Percentiles rank a stretch among this genome's conserved stretches.
Evolutionary conservation across 1,140 invertebrate genomes (phyloP).

Genomic region (Temnothorax curvispinosus): DNA sequence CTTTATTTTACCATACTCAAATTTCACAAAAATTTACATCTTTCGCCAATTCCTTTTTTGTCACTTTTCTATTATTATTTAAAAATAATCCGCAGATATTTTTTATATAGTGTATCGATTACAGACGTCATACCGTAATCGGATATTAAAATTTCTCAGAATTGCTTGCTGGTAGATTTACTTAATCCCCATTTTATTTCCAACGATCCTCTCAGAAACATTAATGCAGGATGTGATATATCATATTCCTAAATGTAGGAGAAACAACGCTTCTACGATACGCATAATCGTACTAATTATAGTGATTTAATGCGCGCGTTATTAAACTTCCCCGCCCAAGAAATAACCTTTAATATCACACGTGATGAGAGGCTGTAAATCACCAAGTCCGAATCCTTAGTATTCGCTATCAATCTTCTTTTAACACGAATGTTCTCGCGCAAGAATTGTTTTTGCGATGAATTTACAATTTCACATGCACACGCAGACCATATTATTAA

Average conservation of each 20-base stretch:
- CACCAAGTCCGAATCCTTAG: background rate
- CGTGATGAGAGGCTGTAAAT: background rate
- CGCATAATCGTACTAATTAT: constrained; percentile 46
- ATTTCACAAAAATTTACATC: background rate
- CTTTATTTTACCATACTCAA: background rate
- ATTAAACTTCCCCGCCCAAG: constrained; percentile 29
- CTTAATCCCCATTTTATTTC: background rate
- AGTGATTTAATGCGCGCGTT: constrained; percentile 37
- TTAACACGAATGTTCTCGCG: background rate
- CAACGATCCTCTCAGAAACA: background rate
- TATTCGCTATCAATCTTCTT: constrained; percentile 32
- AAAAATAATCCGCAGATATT: background rate
- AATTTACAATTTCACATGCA: background rate
- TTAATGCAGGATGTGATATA: constrained; percentile 17
- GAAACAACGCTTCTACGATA: background rate
- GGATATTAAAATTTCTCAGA: background rate
- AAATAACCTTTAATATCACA: constrained; percentile 21
- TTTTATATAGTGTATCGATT: background rate
- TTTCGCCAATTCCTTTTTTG: background rate
- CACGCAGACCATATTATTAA: no score
- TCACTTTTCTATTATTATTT: background rate
- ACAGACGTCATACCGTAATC: background rate
- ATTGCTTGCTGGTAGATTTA: background rate
- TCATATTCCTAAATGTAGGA: background rate
- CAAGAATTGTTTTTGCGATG: background rate